These are phyloP conservation scores for Anas platyrhynchos DNA, from an alignment of 2,113 vertebrate genomes.

Conservation along the genomic window DNA sequence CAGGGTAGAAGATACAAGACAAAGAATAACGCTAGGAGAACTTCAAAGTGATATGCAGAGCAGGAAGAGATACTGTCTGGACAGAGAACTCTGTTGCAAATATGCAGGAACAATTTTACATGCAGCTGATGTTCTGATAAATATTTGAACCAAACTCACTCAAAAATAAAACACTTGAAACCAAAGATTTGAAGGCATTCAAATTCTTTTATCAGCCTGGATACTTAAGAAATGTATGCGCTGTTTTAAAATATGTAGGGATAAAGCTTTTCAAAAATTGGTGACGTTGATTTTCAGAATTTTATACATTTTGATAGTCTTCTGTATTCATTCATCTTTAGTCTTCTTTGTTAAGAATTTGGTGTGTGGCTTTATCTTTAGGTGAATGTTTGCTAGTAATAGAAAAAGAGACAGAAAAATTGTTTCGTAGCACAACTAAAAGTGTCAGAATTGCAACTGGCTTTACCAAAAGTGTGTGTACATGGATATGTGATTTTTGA, in stretches of 20 bases:
- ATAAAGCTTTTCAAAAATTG: background rate
- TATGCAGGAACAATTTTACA: background rate
- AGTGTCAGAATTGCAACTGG: background rate
- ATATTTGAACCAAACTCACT: background rate
- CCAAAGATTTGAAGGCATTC: background rate
- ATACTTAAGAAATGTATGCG: background rate
- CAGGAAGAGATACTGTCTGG: background rate
- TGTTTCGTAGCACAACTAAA: background rate
- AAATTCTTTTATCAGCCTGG: background rate
- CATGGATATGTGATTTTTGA: background rate
- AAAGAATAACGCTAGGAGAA: background rate
- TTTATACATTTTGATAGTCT: background rate
- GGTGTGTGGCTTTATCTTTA: background rate
- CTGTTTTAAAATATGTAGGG: background rate
- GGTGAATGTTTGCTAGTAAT: background rate
- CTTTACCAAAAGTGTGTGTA: background rate
- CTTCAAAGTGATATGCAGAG: background rate
- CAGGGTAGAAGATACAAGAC: background rate
- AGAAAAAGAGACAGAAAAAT: background rate
- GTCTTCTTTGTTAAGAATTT: background rate
- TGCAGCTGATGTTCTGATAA: background rate
- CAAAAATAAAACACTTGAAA: background rate
- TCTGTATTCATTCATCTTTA: background rate
- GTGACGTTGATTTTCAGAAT: background rate
- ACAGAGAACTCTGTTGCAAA: background rate